Conservation (phyloP, 23 tunicate genomes). For the Styela plicata region DNA sequence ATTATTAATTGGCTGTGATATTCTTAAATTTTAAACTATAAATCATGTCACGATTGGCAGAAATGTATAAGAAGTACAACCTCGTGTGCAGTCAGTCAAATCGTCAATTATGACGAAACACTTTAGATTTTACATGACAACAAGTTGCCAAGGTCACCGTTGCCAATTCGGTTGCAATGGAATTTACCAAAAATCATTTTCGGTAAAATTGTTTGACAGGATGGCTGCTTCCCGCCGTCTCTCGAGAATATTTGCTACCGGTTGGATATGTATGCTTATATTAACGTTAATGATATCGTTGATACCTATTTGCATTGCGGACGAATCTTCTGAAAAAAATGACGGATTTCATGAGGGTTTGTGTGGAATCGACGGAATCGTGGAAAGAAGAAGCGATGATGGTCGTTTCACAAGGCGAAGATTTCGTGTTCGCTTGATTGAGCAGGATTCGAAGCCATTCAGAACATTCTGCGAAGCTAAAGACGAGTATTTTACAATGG, state of each 20-base stretch:
- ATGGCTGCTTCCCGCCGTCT: background rate
- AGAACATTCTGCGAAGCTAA: background rate
- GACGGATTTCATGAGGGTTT: background rate
- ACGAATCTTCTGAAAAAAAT: background rate
- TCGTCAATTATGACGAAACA: background rate
- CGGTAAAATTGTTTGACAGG: background rate
- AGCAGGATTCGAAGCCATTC: background rate
- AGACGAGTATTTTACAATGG: background rate
- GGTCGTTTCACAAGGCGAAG: background rate
- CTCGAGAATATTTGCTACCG: background rate
- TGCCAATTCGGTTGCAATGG: background rate
- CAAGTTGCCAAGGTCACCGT: background rate
- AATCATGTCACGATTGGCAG: too few species aligned
- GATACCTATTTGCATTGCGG: background rate
- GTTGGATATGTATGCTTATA: background rate
- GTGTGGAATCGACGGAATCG: background rate
- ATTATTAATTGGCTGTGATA: too few species aligned
- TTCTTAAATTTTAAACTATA: too few species aligned
- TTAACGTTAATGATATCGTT: background rate
- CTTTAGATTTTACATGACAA: background rate
- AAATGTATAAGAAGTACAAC: too few species aligned
- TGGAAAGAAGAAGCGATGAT: background rate
- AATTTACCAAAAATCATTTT: background rate
- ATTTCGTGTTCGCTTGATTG: background rate
- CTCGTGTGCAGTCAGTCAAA: too few species aligned